Percentiles rank a stretch among this genome's conserved stretches.
These are phyloP conservation scores for Zaprionus vittiger DNA, from an alignment of 1,140 invertebrate genomes.

Conservation along the genomic window DNA sequence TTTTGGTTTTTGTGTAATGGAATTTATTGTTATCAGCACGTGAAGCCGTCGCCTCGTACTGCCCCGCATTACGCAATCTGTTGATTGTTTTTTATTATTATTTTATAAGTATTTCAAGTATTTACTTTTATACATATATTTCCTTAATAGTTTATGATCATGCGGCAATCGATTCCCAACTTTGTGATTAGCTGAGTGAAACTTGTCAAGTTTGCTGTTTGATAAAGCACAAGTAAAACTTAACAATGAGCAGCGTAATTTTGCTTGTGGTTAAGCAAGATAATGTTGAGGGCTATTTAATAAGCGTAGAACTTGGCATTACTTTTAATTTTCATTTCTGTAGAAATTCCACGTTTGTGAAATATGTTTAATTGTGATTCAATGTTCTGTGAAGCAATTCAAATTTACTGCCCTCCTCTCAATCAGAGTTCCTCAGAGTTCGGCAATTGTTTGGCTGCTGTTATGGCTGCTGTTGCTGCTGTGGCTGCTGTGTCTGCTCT, in stretches of 20 bases:
- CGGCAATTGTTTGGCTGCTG: constrained; percentile 6
- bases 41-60: constrained; percentile 3
- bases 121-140: constrained; percentile 7
- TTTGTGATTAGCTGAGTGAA: constrained; percentile 26
- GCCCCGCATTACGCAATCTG: constrained; percentile 31
- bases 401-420: background rate
- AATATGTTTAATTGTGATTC: background rate
- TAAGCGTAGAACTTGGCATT: background rate
- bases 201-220: constrained; percentile 6
- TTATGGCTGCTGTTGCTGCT: background rate
- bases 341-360: background rate
- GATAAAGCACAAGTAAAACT: constrained; percentile 19
- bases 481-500: constrained; percentile 17
- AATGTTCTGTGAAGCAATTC: constrained; percentile 7
- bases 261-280: background rate
- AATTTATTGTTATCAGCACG: constrained; percentile 47
- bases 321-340: background rate
- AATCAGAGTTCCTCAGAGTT: background rate
- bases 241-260: constrained; percentile 2
- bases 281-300: background rate
- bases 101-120: constrained; percentile 23
- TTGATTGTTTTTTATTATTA: constrained; percentile 10
- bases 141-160: constrained; percentile 4
- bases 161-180: constrained; percentile 7
- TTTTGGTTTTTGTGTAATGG: constrained; percentile 41